Percentiles rank a stretch among this genome's conserved stretches.
phyloP scores from a whole-genome alignment of 2,888 invertebrate species.

The Tineola bisselliella region DNA sequence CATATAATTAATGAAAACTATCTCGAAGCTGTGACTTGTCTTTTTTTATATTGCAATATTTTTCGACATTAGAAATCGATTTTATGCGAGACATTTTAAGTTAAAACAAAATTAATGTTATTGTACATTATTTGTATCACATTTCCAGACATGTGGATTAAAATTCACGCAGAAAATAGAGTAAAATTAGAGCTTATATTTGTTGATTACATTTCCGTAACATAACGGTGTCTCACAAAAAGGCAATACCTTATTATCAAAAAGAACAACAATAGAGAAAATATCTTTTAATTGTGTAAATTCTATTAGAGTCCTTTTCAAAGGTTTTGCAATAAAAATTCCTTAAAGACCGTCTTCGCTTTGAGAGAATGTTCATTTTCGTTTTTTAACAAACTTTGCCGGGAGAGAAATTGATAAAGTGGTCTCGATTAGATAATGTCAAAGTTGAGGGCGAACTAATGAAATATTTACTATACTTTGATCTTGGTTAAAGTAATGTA shows the following conservation, averaged over 20 bases:
- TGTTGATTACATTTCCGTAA: background rate
- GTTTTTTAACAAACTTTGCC: background rate
- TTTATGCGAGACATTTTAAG: too few species aligned
- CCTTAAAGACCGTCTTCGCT: background rate
- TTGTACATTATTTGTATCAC: too few species aligned
- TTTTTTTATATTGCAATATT: too few species aligned
- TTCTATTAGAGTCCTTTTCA: background rate
- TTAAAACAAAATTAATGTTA: too few species aligned
- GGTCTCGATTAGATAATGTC: background rate
- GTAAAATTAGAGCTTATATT: too few species aligned
- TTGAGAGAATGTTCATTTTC: background rate
- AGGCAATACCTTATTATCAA: background rate
- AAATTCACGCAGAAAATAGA: too few species aligned
- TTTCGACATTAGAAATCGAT: too few species aligned
- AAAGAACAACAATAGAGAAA: conserved; percentile 7
- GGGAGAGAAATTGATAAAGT: background rate
- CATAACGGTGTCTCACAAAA: background rate
- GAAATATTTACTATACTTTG: background rate
- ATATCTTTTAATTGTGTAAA: conserved; percentile 10
- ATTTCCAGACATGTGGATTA: too few species aligned
- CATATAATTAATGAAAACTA: too few species aligned
- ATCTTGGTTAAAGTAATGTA: too few species aligned
- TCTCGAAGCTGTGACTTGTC: too few species aligned
- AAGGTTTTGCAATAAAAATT: conserved; percentile 5
- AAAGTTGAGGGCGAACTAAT: background rate